phyloP scores from a whole-genome alignment of 2,797 vertebrate species.

The Sebastes miniatus region DNA sequence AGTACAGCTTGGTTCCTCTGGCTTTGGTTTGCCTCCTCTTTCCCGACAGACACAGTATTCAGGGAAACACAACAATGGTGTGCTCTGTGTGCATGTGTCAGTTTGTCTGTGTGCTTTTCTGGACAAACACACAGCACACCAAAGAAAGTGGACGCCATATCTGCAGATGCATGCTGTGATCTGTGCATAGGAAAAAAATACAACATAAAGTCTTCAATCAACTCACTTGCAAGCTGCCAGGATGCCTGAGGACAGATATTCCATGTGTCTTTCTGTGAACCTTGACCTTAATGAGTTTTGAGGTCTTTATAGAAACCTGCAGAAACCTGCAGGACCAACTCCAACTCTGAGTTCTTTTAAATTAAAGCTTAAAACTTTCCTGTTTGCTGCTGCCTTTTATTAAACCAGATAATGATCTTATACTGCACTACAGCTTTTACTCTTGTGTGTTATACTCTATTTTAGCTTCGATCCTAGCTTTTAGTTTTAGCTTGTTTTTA shows the following conservation, averaged over 20 bases:
- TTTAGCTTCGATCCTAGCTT: no score
- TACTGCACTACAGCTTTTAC: no score
- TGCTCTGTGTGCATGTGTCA: background rate
- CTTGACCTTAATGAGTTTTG: background rate
- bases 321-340: no score
- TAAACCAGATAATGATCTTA: no score
- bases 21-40: background rate
- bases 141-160: background rate
- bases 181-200: background rate
- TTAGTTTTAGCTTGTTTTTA: no score
- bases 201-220: background rate
- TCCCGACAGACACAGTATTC: background rate
- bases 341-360: no score
- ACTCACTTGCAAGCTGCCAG: background rate
- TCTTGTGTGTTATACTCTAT: no score
- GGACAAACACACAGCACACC: background rate
- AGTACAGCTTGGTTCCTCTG: background rate
- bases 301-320: background rate
- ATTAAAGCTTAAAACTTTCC: no score
- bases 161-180: slow-evolving; percentile 6
- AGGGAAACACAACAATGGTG: background rate
- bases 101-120: background rate
- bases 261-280: background rate
- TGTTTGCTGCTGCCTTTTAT: no score
- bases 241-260: background rate